Evolutionary conservation across 2,888 invertebrate species (phyloP), one percentile per base, ranked within the genome.

Genomic region (Chaetogeoica ovagalla): DNA sequence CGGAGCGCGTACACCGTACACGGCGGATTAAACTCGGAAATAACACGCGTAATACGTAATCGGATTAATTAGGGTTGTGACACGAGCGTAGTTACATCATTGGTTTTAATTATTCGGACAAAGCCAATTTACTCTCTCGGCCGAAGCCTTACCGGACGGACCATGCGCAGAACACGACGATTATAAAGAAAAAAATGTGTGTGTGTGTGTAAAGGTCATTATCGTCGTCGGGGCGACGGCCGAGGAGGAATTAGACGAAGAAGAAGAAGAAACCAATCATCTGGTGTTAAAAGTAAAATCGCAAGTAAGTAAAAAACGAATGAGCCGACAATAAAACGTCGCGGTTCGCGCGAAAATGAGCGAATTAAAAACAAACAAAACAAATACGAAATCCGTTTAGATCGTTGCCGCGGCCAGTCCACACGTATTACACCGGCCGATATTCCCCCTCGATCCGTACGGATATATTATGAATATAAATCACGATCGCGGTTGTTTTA

Each of bases 401-500:
- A 66, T 66, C 43, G 30, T 2, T 59, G 21, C 57, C 57, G 37
- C 39, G 37, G 70, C 43, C 62, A 7, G 19, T n/a, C 23, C 48
- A 30, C 66, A 15, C 13, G 3, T 48, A 48, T 30, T 15, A 48
- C 62, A 55, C n/a, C 69, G 6, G 65, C 57, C 66, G 43, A 75
- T 75, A 57, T 57, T 57, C 57, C 39, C 39, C 11, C 8, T n/a
- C 11, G 13, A 1, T 48, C 11, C 15, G 11, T 48, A 48, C 15
- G 11, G 4, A 48, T 48, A 48, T 48, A 48, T 48, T 48, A 48
- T 48, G 13, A 2, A 48, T 72, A 76, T 76, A 76, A 66, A 76
- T 68, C 75, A 76, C 66, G 59, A 59, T 48, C 66, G 59, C 75
- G 59, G 75, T 76, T 68, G 68, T 76, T 66, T 76, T 76, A 76